Evolutionary conservation across 2,113 vertebrate species (phyloP).

Genomic region (Vimba vimba): DNA sequence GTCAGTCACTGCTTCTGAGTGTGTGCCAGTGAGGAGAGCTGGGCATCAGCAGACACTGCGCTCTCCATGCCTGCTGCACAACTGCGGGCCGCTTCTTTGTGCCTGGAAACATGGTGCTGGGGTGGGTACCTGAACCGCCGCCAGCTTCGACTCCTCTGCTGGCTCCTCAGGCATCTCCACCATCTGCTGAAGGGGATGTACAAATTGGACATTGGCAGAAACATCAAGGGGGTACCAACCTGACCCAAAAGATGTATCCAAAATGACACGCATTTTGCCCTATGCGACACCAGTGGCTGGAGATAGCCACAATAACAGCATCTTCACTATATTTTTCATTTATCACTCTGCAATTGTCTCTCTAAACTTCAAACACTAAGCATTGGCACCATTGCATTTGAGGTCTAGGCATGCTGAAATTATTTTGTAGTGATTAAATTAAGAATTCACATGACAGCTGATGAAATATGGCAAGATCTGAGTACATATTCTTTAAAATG

Average conservation of each 20-base stretch:
- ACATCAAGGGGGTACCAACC: conserved; percentile 30
- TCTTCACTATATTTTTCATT: neutral
- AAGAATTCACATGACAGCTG: neutral
- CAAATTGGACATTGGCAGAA: conserved; percentile 45
- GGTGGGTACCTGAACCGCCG: conserved; percentile 43
- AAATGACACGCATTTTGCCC: neutral
- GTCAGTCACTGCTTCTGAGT: conserved; percentile 41
- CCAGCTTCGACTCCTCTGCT: conserved; percentile 36
- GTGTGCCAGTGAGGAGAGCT: conserved; percentile 34
- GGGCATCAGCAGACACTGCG: conserved; percentile 23
- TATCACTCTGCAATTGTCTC: neutral
- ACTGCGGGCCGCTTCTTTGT: conserved; percentile 38
- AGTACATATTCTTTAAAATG: neutral
- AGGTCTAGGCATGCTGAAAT: neutral
- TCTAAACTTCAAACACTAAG: neutral
- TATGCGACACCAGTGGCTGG: neutral
- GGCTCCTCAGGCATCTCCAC: conserved; percentile 39
- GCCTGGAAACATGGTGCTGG: conserved; percentile 33
- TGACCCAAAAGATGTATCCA: conserved; percentile 2
- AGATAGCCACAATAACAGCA: neutral
- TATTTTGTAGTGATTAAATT: neutral
- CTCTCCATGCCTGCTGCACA: conserved; percentile 10
- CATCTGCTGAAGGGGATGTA: conserved; percentile 47
- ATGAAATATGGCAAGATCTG: neutral
- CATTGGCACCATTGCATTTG: neutral